Percentiles rank a stretch among this genome's conserved stretches.
These are phyloP conservation scores for Sussaba pulchella DNA, from an alignment of 2,888 invertebrate genomes.

Conservation along the genomic window DNA sequence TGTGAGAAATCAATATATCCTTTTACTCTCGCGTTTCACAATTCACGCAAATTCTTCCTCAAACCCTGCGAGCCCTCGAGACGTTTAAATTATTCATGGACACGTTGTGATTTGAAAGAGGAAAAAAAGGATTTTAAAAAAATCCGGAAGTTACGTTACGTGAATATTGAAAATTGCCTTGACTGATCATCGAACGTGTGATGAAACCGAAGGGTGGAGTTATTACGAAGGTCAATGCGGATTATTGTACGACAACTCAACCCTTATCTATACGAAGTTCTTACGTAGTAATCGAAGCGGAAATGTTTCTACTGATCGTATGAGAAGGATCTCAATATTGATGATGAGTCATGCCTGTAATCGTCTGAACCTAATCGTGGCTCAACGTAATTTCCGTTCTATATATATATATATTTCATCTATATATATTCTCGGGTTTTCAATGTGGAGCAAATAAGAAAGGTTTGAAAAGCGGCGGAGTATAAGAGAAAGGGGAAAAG, in stretches of 20 bases:
- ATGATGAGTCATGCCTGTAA: too few relatives aligned
- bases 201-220: conserved; percentile 6
- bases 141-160: conserved; percentile 36
- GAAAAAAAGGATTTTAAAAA: conserved; percentile 2
- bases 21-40: conserved; percentile 63
- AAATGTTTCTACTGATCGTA: too few relatives aligned
- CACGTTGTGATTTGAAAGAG: conserved; percentile 61
- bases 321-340: too few relatives aligned
- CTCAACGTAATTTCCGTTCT: too few relatives aligned
- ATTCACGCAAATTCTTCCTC: conserved; percentile 67
- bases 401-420: too few relatives aligned
- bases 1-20: conserved; percentile 64
- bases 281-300: too few relatives aligned
- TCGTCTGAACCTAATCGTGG: too few relatives aligned
- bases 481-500: conserved; percentile 57
- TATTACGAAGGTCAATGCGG: conserved; percentile 35
- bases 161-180: conserved; percentile 59
- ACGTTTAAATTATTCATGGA: conserved; percentile 71
- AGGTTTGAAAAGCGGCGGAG: conserved; percentile 19
- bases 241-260: conserved; percentile 14
- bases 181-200: conserved; percentile 50
- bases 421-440: conserved; percentile 54
- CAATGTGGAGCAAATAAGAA: conserved; percentile 58
- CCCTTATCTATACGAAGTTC: too few relatives aligned
- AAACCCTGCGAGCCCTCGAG: conserved; percentile 54